Base-by-base conservation (phyloP, 2,113 vertebrate genomes). In the Platichthys stellatus region DNA sequence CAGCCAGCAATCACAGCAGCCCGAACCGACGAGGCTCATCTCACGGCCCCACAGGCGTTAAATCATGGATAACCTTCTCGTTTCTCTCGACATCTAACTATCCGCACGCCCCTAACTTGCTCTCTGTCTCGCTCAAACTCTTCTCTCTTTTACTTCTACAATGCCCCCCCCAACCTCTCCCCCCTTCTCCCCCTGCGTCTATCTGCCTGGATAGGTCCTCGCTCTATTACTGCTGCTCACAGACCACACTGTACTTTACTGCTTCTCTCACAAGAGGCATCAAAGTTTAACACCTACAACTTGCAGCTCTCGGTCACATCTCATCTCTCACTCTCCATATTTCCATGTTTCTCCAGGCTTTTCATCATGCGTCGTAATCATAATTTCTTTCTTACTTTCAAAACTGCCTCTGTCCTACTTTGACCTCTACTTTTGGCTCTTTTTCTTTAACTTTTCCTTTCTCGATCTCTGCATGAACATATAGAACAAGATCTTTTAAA, bases 31-130 rank as follows among this genome's bases (percentile, higher is more conserved):
- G 69, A 86, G 83, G 90, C 84, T 90, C 87, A 89, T 92, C 93
- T 90, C 89, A 78, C 21, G 68, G 89, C 91, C 90, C 88, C 89
- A 89, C 26, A 92, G 88, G 86, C 81, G 76, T 82, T 94, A 93
- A 95, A 94, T 94, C 92, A 94, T 94, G 88, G 89, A 95, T 94
- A 91, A 92, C 90, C 88, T 80, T 86, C 83, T 89, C 78, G 86
- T 91, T 90, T 89, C 88, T 78, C 88, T 81, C 71, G 35, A 87
- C 85, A 89, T 89, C 87, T 88, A 90, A 87, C 88, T 90, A 93
- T 85, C 82, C 62, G 60, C 74, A 76, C 70, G 75, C 81, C 78
- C 61, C 57, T 72, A 88, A 92, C 86, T 88, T 68, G 66, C 85
- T 77, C 75, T 68, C 81, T 84, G 85, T 83, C 83, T 91, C 83